Evolutionary conservation across 2,888 invertebrate genomes (phyloP), one percentile per base, ranked within the genome.

Genomic region (Acleris cristana): DNA sequence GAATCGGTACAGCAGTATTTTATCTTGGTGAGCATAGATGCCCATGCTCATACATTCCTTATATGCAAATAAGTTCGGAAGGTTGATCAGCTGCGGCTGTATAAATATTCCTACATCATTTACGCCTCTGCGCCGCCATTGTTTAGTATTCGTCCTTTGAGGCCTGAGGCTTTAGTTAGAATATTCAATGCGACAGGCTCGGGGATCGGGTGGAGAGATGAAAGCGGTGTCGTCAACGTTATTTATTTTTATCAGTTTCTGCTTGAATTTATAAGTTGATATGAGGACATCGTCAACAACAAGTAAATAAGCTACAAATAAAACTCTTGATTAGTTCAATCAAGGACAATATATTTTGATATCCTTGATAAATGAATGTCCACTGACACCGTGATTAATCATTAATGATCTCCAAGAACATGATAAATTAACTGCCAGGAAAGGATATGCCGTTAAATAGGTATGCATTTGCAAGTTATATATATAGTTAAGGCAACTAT

Each of bases 41-140:
- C 60, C 58, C 53, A 44, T 64, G 64, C 52, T 56, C 56, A 62
- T 64, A 65, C 69, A 73, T 75, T 74, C 75, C 75, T 77, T 74
- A 74, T 75, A 84, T 84, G 84, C 80, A 83, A 85, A 85, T 84
- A 72, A 77, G 74, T 72, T 74, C 68, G 72, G 78, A 77, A 82
- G 82, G 82, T 77, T 83, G 83, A 83, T 84, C 83, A 82, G 80
- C 77, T 79, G 78, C 81, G 76, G 77, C 82, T 86, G 85, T 78
- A 79, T 84, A 85, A 85, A 87, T 84, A 83, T 71, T 73, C 71
- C 74, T 73, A 71, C 72, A 63, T 72, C 75, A 78, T 77, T 72
- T 74, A 79, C 79, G 78, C 78, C 79, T 76, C 72, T 70, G 69
- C 76, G 64, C 69, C 73, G 72, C 64, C 74, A 78, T 81, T 81